These are phyloP conservation scores for Tenebrio molitor DNA, from an alignment of 1,140 invertebrate genomes.

Conservation along the genomic window DNA sequence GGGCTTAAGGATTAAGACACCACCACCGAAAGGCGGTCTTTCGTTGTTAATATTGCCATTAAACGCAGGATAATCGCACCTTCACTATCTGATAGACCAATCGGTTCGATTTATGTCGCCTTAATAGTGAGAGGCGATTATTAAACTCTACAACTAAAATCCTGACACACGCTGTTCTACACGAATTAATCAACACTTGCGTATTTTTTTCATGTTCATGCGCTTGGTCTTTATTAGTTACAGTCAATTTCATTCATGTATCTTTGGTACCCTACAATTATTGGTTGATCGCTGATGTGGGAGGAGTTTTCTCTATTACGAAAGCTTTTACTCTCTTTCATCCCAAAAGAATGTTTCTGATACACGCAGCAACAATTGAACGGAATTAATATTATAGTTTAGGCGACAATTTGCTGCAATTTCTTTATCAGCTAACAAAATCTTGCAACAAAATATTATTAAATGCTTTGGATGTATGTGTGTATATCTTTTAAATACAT, in stretches of 20 bases:
- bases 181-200: no score
- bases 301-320: conserved; percentile 22
- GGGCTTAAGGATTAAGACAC: conserved; percentile 38
- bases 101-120: conserved; percentile 5
- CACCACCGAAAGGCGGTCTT: conserved; percentile 28
- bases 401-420: no score
- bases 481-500: no score
- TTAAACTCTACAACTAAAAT: no score
- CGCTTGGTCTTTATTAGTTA: conserved; percentile 9
- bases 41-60: conserved; percentile 19
- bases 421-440: no score
- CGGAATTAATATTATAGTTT: not conserved
- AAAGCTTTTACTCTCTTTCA: not conserved
- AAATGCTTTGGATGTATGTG: no score
- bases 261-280: not conserved
- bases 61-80: conserved; percentile 15
- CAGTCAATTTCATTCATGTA: conserved; percentile 36
- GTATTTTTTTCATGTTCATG: no score
- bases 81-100: conserved; percentile 20
- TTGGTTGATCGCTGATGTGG: conserved; percentile 18
- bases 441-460: no score
- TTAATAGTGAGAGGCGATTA: no score
- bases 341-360: not conserved
- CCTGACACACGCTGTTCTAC: no score
- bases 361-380: not conserved